Percentiles rank a stretch among this genome's conserved stretches.
Evolutionary conservation across 30 jellyfish, hydroid and myxozoan genomes (phyloP).

Genomic region (Hydractinia echinata): DNA sequence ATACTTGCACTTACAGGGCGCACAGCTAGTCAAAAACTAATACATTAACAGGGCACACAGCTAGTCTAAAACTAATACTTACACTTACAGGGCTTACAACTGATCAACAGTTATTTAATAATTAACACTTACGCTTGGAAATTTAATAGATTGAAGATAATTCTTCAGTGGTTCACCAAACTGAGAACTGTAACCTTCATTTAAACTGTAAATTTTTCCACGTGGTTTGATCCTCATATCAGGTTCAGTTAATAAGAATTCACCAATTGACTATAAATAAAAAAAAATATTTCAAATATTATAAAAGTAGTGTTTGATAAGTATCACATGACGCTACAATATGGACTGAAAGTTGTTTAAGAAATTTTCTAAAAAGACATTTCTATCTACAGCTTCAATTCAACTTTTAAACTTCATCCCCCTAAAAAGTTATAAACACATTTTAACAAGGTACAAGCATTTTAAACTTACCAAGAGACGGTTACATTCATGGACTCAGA

Average conservation of each 20-base stretch:
- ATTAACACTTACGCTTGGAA: slow-evolving; percentile 64
- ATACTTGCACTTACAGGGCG: no score
- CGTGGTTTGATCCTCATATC: slow-evolving; percentile 90
- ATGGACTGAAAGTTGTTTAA: no score
- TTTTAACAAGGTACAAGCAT: no score
- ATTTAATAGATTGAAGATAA: slow-evolving; percentile 63
- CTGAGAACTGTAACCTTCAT: slow-evolving; percentile 87
- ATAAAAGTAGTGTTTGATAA: not conserved
- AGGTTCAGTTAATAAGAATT: slow-evolving; percentile 94
- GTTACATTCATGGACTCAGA: no score
- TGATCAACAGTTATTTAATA: no score
- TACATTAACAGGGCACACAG: no score
- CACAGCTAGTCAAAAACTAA: no score
- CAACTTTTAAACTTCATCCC: not conserved
- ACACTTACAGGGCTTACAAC: no score
- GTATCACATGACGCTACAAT: no score
- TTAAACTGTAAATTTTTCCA: slow-evolving; percentile 92
- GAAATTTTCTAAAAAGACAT: no score
- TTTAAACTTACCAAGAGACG: no score
- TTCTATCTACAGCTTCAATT: not conserved
- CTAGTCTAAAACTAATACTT: no score
- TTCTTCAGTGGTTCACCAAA: slow-evolving; percentile 73
- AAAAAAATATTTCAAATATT: not conserved
- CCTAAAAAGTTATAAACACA: not conserved
- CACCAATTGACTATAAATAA: slow-evolving; percentile 91